These are phyloP conservation scores for Poicephalus gulielmi DNA, from an alignment of 2,113 vertebrate species.

Conservation along the genomic window DNA sequence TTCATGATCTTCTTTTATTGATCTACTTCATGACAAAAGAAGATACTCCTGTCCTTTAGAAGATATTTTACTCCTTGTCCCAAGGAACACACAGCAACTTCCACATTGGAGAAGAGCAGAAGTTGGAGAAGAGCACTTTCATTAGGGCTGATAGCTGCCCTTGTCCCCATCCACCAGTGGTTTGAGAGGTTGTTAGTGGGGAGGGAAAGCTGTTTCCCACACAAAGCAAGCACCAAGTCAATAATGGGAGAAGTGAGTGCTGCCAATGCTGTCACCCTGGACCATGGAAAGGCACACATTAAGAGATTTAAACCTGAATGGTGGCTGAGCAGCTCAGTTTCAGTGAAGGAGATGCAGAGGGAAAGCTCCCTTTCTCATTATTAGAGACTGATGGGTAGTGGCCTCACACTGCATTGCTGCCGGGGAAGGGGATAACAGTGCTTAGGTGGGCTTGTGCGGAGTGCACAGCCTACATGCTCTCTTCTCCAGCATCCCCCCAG, in stretches of 20 bases:
- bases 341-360: background rate
- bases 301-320: background rate
- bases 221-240: background rate
- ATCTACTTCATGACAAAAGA: background rate
- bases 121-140: background rate
- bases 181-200: background rate
- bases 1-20: background rate
- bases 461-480: background rate
- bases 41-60: background rate
- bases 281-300: too few species aligned
- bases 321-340: background rate
- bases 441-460: background rate
- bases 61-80: background rate
- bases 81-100: background rate
- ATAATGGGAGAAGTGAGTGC: background rate
- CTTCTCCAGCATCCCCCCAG: background rate
- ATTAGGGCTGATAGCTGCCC: background rate
- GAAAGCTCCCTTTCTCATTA: background rate
- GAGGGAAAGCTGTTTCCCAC: background rate
- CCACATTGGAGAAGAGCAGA: fast-evolving
- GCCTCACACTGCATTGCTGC: background rate
- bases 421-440: background rate
- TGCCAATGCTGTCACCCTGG: background rate
- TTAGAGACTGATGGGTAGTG: background rate
- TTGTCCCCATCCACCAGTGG: background rate